These are phyloP conservation scores for Atlantisia rogersi DNA, from an alignment of 2,113 vertebrate genomes.

Conservation along the genomic window DNA sequence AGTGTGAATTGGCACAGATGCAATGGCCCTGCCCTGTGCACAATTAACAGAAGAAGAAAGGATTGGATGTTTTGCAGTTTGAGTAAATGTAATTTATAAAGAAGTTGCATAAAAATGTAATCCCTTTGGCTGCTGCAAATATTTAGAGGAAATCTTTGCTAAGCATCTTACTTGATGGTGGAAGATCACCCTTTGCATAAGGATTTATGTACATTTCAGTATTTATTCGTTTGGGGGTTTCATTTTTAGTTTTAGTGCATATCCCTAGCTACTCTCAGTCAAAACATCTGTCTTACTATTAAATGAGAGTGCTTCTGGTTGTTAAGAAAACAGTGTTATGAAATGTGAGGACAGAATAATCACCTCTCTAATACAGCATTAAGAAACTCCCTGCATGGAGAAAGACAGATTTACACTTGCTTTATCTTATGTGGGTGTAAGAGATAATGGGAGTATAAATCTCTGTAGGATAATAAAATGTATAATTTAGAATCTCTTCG, in stretches of 20 bases:
- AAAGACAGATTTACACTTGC: constrained; percentile 11
- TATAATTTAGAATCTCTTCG: constrained; percentile 53
- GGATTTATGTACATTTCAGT: not conserved
- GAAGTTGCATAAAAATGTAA: not conserved
- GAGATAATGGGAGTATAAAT: constrained; percentile 66
- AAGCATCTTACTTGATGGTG: not conserved
- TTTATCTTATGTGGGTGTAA: constrained; percentile 40
- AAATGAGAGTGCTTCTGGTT: constrained; percentile 50
- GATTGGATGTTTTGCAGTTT: not conserved
- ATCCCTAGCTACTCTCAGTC: not conserved
- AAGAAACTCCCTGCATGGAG: constrained; percentile 8
- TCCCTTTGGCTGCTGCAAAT: not conserved
- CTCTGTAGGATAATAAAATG: constrained; percentile 52
- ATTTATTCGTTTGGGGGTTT: not conserved
- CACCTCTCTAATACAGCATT: constrained; percentile 31
- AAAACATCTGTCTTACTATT: constrained; percentile 66
- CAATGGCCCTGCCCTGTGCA: not conserved
- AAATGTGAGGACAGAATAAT: constrained; percentile 53
- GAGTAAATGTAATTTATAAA: not conserved
- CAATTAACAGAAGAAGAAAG: not conserved
- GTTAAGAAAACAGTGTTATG: constrained; percentile 59
- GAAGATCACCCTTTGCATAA: not conserved
- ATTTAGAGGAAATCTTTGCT: not conserved
- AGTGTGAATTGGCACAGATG: not conserved
- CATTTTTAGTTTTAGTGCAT: constrained; percentile 6